phyloP scores from a whole-genome alignment of 2,888 invertebrate species.

The Linyphia triangularis region DNA sequence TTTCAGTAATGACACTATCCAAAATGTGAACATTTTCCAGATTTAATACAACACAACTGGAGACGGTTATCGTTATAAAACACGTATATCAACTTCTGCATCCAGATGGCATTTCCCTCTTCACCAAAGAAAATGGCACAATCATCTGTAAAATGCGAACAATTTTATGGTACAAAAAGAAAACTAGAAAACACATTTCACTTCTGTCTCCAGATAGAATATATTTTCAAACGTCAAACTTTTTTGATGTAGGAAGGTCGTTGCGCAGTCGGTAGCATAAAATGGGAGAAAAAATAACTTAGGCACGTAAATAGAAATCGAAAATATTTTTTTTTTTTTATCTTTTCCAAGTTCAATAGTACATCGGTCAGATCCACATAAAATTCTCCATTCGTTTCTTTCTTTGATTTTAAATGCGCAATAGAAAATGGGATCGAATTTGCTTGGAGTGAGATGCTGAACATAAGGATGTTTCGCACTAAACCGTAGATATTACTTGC shows the following conservation, averaged over 20 bases:
- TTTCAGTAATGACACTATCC: too few relatives aligned
- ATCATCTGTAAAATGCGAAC: slow-evolving; percentile 5
- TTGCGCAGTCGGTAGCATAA: neutral
- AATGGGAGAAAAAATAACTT: neutral
- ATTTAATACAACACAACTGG: too few relatives aligned
- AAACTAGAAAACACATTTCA: neutral
- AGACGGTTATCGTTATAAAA: neutral
- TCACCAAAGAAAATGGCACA: neutral
- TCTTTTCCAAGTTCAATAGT: neutral
- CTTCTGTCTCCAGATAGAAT: neutral
- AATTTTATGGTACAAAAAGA: neutral
- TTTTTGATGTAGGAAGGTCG: slow-evolving; percentile 1
- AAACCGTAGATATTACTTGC: neutral
- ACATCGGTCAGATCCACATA: neutral
- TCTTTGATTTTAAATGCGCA: neutral
- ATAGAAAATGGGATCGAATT: neutral
- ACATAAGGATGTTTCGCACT: neutral
- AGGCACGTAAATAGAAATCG: neutral
- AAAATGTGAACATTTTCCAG: too few relatives aligned
- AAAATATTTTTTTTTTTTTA: neutral
- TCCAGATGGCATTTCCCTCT: neutral
- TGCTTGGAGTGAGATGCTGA: neutral
- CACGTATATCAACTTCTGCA: neutral
- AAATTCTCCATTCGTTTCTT: neutral
- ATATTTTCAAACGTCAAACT: neutral